phyloP scores from a whole-genome alignment of 2,888 invertebrate species.

The Boloria euphrosyne region DNA sequence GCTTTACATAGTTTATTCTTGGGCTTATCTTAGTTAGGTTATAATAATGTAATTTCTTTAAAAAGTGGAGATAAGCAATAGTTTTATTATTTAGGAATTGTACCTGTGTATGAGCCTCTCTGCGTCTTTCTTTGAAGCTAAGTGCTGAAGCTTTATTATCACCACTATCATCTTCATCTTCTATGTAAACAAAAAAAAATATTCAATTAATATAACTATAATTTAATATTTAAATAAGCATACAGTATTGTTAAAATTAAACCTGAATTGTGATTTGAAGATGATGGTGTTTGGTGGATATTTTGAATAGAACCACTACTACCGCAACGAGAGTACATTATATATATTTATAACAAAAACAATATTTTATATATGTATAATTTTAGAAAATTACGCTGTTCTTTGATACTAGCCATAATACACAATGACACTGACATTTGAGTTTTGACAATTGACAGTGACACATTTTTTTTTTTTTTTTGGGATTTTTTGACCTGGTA shows the following conservation, averaged over 20 bases:
- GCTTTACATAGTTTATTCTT: too few relatives aligned
- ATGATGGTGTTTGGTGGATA: conserved; percentile 88
- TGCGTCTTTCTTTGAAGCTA: conserved; percentile 95
- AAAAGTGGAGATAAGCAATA: not conserved
- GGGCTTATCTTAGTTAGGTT: conserved; percentile 3
- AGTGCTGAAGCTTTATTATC: conserved; percentile 84
- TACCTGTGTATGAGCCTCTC: conserved; percentile 94
- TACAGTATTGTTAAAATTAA: conserved; percentile 39
- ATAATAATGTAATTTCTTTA: not conserved
- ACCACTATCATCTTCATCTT: conserved; percentile 85
- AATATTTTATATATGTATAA: conserved; percentile 6
- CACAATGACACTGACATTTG: not conserved
- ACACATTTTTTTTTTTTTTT: too few relatives aligned
- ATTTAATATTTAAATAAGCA: conserved; percentile 15
- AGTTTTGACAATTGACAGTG: not conserved
- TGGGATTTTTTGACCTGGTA: too few relatives aligned
- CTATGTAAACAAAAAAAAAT: conserved; percentile 55
- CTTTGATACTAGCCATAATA: too few relatives aligned
- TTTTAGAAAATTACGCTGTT: conserved; percentile 6
- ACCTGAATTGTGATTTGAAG: conserved; percentile 92
- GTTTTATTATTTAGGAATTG: not conserved
- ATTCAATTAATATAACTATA: conserved; percentile 17
- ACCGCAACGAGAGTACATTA: conserved; percentile 87
- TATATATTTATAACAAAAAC: conserved; percentile 7
- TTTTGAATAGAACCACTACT: conserved; percentile 90